These are phyloP conservation scores for Cephus rjabovi DNA, from an alignment of 2,888 invertebrate species.

Conservation along the genomic window DNA sequence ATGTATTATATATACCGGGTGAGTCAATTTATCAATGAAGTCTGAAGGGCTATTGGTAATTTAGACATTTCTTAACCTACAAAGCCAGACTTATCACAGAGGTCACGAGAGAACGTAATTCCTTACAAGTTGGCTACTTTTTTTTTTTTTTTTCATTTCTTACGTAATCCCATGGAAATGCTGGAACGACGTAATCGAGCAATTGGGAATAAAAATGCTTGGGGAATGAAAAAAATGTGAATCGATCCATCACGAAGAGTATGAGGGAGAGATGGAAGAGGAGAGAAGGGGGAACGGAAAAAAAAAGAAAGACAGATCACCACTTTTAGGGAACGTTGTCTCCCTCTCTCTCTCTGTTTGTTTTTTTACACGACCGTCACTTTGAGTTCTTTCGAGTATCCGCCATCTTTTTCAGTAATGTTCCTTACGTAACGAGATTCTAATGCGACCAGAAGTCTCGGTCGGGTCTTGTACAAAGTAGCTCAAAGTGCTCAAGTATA, in stretches of 20 bases:
- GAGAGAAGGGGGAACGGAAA: no score
- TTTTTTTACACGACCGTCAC: neutral
- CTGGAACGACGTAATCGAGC: neutral
- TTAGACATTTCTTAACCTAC: neutral
- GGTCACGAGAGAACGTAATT: conserved; percentile 25
- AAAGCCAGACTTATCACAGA: conserved; percentile 3
- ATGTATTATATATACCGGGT: neutral
- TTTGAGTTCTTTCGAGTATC: neutral
- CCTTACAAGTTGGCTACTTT: neutral
- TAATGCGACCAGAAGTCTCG: neutral
- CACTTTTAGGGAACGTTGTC: neutral
- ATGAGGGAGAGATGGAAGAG: no score
- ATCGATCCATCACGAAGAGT: neutral
- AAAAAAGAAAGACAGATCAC: neutral
- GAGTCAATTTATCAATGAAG: neutral
- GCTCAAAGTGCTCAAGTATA: neutral
- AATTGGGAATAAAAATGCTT: neutral
- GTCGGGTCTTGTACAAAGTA: neutral
- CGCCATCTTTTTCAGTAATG: neutral
- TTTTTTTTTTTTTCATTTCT: neutral
- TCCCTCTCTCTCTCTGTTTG: no score
- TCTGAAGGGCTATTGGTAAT: no score
- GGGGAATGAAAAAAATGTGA: neutral
- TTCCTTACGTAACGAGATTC: neutral
- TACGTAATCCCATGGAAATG: neutral